Evolutionary conservation across 2,113 vertebrate species (phyloP).

Genomic region (Prunella fulvescens): DNA sequence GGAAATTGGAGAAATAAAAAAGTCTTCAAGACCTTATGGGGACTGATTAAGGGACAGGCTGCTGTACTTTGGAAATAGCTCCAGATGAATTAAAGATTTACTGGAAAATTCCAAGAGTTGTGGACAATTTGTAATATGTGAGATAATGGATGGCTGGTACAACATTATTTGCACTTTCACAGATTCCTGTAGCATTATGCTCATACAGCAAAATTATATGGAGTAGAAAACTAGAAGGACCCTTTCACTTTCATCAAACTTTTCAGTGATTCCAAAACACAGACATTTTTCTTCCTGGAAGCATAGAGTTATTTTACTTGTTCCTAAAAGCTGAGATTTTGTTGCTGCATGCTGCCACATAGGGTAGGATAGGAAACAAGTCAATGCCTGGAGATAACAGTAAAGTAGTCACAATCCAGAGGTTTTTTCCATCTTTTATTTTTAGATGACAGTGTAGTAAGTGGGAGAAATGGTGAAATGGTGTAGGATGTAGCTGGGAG

Average conservation of each 20-base stretch:
- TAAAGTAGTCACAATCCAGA: not conserved
- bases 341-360: not conserved
- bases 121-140: not conserved
- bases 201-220: not conserved
- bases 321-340: not conserved
- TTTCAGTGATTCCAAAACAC: not conserved
- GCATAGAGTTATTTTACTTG: not conserved
- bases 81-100: not conserved
- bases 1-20: not conserved
- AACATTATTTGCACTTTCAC: not conserved
- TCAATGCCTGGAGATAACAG: not conserved
- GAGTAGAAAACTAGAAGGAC: not conserved
- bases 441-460: not conserved
- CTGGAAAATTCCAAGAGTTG: not conserved
- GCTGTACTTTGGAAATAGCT: not conserved
- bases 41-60: not conserved
- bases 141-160: not conserved
- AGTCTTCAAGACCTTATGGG: not conserved
- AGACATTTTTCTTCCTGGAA: not conserved
- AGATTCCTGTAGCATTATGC: not conserved
- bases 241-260: not conserved
- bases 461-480: not conserved
- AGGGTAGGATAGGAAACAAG: not conserved
- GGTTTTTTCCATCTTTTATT: not conserved
- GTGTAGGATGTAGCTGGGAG: not conserved